A percentile compares a stretch with the other conserved stretches of the same genome.
These are phyloP conservation scores for Tetramorium alpestre DNA, from an alignment of 1,140 invertebrate species.

Conservation along the genomic window DNA sequence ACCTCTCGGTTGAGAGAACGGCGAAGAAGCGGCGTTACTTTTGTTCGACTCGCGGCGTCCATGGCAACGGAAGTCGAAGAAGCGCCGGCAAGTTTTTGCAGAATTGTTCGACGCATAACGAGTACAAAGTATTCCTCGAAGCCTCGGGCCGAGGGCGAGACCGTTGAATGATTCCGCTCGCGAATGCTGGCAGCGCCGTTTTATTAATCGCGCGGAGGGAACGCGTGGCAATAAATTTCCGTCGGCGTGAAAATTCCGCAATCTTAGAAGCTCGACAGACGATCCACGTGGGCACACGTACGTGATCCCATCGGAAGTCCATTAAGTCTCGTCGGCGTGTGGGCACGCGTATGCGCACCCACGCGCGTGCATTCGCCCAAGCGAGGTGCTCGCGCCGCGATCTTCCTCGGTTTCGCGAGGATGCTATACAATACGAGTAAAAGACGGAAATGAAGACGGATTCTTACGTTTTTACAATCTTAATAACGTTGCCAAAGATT, in stretches of 20 bases:
- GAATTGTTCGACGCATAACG: conserved; percentile 61
- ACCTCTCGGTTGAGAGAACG: neutral
- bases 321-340: conserved; percentile 77
- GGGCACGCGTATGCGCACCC: conserved; percentile 68
- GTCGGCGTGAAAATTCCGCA: conserved; percentile 30
- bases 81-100: conserved; percentile 70
- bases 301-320: conserved; percentile 74
- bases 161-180: conserved; percentile 47
- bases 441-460: neutral
- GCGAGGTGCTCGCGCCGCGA: neutral
- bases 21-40: conserved; percentile 22
- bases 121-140: conserved; percentile 71
- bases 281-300: conserved; percentile 71
- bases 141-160: neutral
- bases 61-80: conserved; percentile 70
- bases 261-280: conserved; percentile 34
- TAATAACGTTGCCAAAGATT: neutral
- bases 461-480: neutral
- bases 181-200: conserved; percentile 23
- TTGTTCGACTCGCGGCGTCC: conserved; percentile 42
- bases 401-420: neutral
- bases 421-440: neutral
- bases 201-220: neutral
- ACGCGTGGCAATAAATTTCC: conserved; percentile 41
- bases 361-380: conserved; percentile 46